Conservation (phyloP, 2,113 vertebrate genomes). For the Elgaria multicarinata region DNA sequence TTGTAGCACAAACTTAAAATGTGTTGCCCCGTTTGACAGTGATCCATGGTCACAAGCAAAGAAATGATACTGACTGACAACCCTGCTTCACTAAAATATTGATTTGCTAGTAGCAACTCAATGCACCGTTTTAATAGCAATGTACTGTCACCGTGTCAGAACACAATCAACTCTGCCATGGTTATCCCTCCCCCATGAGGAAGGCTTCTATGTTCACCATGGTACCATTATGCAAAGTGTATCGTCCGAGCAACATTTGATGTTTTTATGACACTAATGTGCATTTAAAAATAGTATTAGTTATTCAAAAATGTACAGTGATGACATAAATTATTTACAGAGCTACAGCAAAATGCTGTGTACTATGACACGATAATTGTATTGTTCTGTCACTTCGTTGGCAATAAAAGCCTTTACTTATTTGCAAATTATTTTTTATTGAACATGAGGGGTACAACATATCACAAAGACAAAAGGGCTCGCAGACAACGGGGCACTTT, state of each 20-base stretch:
- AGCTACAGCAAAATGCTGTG: slow-evolving; percentile 50
- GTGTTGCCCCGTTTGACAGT: background rate
- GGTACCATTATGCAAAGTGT: slow-evolving; percentile 17
- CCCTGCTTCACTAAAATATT: slow-evolving; percentile 44
- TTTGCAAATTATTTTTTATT: slow-evolving; percentile 35
- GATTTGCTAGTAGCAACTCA: slow-evolving; percentile 43
- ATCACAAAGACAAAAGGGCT: background rate
- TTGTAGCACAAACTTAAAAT: background rate
- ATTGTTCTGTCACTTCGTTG: slow-evolving; percentile 48
- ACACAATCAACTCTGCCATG: background rate
- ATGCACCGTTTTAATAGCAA: slow-evolving; percentile 32
- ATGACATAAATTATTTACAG: slow-evolving; percentile 53
- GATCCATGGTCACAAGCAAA: background rate
- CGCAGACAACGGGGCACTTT: background rate
- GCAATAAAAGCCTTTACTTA: slow-evolving; percentile 50
- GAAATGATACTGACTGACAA: background rate
- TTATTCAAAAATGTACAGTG: slow-evolving; percentile 36
- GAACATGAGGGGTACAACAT: slow-evolving; percentile 25
- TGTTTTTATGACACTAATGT: slow-evolving; percentile 37
- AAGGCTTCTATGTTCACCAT: background rate
- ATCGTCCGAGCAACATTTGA: slow-evolving; percentile 6
- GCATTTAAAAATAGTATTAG: slow-evolving; percentile 50
- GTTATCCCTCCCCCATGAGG: background rate
- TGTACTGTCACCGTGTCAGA: background rate
- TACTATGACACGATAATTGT: slow-evolving; percentile 40